phyloP scores from a whole-genome alignment of 1,140 invertebrate genomes.

The Bombus impatiens region DNA sequence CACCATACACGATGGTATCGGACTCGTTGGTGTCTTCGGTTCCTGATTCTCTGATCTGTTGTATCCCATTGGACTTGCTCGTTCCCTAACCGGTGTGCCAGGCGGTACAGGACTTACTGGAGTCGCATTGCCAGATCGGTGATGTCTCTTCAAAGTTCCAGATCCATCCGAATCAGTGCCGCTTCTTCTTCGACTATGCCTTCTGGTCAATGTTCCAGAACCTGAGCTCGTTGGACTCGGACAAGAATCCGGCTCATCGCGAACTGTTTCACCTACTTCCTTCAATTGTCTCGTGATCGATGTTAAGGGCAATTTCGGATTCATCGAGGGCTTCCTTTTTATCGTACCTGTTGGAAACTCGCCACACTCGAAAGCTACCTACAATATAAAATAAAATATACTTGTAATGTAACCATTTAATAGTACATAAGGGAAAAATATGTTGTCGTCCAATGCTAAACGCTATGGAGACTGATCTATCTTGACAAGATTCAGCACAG shows the following conservation, averaged over 20 bases:
- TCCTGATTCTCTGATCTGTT: constrained; percentile 77
- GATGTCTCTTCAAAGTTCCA: constrained; percentile 85
- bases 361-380: constrained; percentile 82
- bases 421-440: no score
- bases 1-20: constrained; percentile 80
- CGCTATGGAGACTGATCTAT: no score
- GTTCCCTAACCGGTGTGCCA: constrained; percentile 82
- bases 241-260: constrained; percentile 79
- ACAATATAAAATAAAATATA: background rate
- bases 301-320: constrained; percentile 94
- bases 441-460: no score
- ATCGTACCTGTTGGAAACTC: constrained; percentile 87
- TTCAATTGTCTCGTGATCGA: constrained; percentile 94
- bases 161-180: constrained; percentile 84
- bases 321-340: constrained; percentile 94
- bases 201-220: constrained; percentile 83
- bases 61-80: constrained; percentile 78
- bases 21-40: constrained; percentile 79
- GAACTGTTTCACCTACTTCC: constrained; percentile 88
- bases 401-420: no score
- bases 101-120: constrained; percentile 81
- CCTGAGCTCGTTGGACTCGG: constrained; percentile 79
- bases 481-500: no score
- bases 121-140: constrained; percentile 81
- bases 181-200: constrained; percentile 84